A percentile compares a stretch with the other conserved stretches of the same genome.
These are phyloP conservation scores for Germaria angustata DNA, from an alignment of 2,888 invertebrate genomes.

Conservation along the genomic window DNA sequence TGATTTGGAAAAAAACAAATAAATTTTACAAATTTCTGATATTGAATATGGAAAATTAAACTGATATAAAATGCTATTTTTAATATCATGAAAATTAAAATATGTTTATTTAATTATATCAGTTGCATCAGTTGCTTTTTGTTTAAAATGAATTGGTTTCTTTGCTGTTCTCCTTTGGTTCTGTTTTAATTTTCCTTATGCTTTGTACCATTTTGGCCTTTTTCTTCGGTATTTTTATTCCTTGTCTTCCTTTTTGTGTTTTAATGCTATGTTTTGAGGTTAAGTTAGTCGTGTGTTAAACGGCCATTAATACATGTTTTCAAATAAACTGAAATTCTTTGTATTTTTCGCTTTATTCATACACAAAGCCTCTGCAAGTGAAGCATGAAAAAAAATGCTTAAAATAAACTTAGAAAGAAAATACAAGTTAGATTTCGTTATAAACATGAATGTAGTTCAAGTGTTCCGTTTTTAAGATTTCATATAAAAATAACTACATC, in stretches of 20 bases:
- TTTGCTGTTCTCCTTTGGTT: background rate
- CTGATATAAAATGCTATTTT: conserved; percentile 75
- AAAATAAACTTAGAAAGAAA: conserved; percentile 25
- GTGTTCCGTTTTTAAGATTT: conserved; percentile 46
- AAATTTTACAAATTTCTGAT: no score
- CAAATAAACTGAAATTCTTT: conserved; percentile 25
- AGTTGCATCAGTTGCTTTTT: no score
- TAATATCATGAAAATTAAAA: conserved; percentile 61
- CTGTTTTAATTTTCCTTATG: background rate
- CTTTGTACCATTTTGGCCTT: conserved; percentile 12
- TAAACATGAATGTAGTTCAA: conserved; percentile 40
- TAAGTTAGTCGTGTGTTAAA: conserved; percentile 59
- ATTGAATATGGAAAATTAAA: background rate
- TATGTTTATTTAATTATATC: background rate
- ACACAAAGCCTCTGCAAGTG: conserved; percentile 40
- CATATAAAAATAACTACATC: conserved; percentile 6
- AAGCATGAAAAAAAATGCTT: conserved; percentile 37
- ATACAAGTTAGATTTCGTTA: conserved; percentile 21
- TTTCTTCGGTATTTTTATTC: conserved; percentile 42
- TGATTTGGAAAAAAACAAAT: background rate
- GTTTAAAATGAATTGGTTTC: background rate
- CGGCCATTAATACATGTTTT: conserved; percentile 55
- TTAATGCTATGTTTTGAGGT: conserved; percentile 60
- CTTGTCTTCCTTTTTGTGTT: conserved; percentile 33
- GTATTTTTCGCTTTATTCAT: background rate